These are phyloP conservation scores for Schrankia costaestrigalis DNA, from an alignment of 2,888 invertebrate species.

Conservation along the genomic window DNA sequence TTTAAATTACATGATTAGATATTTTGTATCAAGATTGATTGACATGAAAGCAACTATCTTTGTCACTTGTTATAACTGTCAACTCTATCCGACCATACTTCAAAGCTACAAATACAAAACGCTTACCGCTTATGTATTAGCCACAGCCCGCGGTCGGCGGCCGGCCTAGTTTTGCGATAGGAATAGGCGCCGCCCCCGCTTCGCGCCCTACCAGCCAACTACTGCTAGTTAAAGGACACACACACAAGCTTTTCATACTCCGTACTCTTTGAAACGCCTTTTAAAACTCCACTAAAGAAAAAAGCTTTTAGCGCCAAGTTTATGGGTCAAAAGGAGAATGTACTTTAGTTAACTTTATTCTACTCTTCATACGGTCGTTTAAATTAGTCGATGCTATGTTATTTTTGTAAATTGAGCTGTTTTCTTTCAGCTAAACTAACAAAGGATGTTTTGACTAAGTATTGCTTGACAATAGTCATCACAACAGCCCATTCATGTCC, in stretches of 20 bases:
- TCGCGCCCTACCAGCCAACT: constrained; percentile 66
- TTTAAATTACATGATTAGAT: no score
- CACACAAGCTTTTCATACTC: constrained; percentile 46
- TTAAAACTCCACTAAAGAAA: constrained; percentile 14
- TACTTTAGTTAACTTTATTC: neutral
- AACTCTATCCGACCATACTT: neutral
- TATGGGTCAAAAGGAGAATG: constrained; percentile 24
- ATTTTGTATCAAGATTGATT: no score
- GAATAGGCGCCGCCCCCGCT: constrained; percentile 77
- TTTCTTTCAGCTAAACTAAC: no score
- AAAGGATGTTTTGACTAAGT: no score
- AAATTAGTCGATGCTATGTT: neutral
- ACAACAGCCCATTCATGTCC: no score
- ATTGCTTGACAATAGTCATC: no score
- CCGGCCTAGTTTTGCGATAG: constrained; percentile 78
- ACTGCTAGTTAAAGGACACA: constrained; percentile 69
- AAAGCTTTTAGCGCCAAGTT: constrained; percentile 20
- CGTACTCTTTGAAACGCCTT: constrained; percentile 36
- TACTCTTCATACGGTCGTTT: neutral
- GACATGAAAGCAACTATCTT: no score
- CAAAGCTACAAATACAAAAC: constrained; percentile 7
- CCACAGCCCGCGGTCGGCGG: constrained; percentile 64
- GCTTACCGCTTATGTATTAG: constrained; percentile 19
- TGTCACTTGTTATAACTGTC: neutral
- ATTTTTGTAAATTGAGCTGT: no score